Percentiles rank a stretch among this genome's conserved stretches.
Evolutionary conservation across 2,888 invertebrate genomes (phyloP).

Genomic region (Oxystoma pomonae): DNA sequence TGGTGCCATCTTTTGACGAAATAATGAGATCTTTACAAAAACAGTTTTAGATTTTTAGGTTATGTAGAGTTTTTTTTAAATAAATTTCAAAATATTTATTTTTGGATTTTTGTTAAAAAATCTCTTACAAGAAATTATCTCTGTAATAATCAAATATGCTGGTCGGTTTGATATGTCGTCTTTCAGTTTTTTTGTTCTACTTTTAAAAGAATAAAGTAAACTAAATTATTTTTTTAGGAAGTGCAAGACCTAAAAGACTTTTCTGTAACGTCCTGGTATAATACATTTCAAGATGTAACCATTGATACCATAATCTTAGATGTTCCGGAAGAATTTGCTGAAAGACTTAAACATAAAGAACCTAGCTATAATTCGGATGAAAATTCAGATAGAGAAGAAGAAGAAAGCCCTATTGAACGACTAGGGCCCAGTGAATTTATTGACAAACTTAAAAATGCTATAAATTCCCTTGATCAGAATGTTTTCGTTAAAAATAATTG

Average conservation of each 20-base stretch:
- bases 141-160: no score
- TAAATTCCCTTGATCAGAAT: constrained; percentile 33
- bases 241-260: constrained; percentile 41
- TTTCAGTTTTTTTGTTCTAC: no score
- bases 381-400: constrained; percentile 16
- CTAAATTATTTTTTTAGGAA: constrained; percentile 31
- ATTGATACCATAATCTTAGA: constrained; percentile 38
- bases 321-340: constrained; percentile 34
- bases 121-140: no score
- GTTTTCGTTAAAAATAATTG: constrained; percentile 45
- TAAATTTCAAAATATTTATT: no score
- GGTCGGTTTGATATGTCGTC: no score
- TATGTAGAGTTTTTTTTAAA: no score
- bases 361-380: constrained; percentile 28
- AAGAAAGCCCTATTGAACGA: constrained; percentile 8
- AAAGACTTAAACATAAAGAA: constrained; percentile 31
- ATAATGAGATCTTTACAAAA: no score
- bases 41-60: no score
- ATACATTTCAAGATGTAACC: constrained; percentile 36
- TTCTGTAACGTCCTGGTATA: constrained; percentile 41
- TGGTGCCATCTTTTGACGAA: no score
- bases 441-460: constrained; percentile 36
- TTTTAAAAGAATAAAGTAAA: not conserved
- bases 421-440: constrained; percentile 22
- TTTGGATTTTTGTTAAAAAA: no score